Percentiles rank a stretch among this genome's conserved stretches.
Conservation (phyloP, 2,888 invertebrate genomes). For the Bombylius major region DNA sequence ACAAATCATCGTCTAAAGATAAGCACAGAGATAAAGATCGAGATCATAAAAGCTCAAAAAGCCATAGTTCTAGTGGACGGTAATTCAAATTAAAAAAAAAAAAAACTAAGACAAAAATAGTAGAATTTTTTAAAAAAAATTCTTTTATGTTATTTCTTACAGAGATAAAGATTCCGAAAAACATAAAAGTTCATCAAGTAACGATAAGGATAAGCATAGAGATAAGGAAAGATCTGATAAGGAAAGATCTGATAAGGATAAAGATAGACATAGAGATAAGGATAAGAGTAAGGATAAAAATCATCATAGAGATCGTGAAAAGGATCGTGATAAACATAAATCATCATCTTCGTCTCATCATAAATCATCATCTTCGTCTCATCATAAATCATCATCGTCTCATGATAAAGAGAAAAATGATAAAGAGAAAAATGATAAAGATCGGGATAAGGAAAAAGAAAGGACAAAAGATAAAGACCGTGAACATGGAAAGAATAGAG, state of each 20-base stretch:
- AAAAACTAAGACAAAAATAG: too few relatives aligned
- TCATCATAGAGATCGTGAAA: constrained; percentile 32
- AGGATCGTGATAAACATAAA: constrained; percentile 33
- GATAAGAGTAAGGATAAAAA: constrained; percentile 39
- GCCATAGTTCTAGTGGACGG: constrained; percentile 27
- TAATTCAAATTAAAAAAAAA: background rate
- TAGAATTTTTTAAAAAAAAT: background rate
- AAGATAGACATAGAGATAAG: constrained; percentile 34
- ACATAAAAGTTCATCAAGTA: constrained; percentile 44
- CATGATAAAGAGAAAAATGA: constrained; percentile 31
- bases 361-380: constrained; percentile 21
- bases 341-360: constrained; percentile 29
- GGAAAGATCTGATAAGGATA: constrained; percentile 36
- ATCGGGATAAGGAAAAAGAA: constrained; percentile 23
- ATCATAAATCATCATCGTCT: constrained; percentile 24
- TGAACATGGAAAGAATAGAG: constrained; percentile 27
- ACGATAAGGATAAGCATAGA: constrained; percentile 34
- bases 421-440: constrained; percentile 29
- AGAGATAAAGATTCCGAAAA: constrained; percentile 33
- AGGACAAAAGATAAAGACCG: constrained; percentile 17
- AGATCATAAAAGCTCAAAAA: constrained; percentile 40
- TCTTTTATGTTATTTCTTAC: background rate
- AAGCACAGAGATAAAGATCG: constrained; percentile 41
- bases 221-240: constrained; percentile 33
- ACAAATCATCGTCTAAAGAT: constrained; percentile 46